These are phyloP conservation scores for Seriola rivoliana DNA, from an alignment of 2,113 vertebrate species.

Conservation along the genomic window DNA sequence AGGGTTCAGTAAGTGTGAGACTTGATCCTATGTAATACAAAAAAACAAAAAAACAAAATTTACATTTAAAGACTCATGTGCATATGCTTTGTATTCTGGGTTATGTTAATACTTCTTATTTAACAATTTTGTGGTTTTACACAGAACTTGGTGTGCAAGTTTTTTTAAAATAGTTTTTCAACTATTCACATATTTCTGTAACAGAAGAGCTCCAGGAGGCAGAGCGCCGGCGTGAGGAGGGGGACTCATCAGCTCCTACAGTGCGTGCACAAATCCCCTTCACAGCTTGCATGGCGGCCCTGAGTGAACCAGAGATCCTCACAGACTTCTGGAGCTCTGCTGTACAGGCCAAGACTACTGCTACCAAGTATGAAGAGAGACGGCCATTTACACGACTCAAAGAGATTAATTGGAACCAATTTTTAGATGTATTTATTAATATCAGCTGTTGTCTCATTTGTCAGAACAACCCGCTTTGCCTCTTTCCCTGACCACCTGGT, in stretches of 20 bases:
- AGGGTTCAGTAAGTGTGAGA: background rate
- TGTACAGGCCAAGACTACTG: conserved; percentile 95
- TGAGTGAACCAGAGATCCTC: conserved; percentile 94
- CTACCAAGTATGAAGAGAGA: conserved; percentile 91
- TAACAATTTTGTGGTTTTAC: background rate
- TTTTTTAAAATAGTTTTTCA: background rate
- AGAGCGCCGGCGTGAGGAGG: conserved; percentile 92
- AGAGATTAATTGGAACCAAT: background rate
- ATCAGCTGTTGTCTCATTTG: conserved; percentile 16
- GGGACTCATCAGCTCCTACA: conserved; percentile 88
- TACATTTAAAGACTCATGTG: background rate
- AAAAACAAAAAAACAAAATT: background rate
- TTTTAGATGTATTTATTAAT: conserved; percentile 13
- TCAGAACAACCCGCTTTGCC: conserved; percentile 96
- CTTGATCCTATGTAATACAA: background rate
- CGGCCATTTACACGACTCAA: background rate
- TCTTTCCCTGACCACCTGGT: conserved; percentile 98
- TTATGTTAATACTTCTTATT: background rate
- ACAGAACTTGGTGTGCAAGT: background rate
- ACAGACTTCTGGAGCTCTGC: conserved; percentile 99
- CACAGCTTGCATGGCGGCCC: conserved; percentile 93
- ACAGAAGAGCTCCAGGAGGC: conserved; percentile 95
- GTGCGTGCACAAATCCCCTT: conserved; percentile 97
- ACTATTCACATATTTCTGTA: background rate
- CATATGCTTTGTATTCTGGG: background rate